Conservation (phyloP, 2,888 invertebrate species). For the Drosophila fulvimacula region DNA sequence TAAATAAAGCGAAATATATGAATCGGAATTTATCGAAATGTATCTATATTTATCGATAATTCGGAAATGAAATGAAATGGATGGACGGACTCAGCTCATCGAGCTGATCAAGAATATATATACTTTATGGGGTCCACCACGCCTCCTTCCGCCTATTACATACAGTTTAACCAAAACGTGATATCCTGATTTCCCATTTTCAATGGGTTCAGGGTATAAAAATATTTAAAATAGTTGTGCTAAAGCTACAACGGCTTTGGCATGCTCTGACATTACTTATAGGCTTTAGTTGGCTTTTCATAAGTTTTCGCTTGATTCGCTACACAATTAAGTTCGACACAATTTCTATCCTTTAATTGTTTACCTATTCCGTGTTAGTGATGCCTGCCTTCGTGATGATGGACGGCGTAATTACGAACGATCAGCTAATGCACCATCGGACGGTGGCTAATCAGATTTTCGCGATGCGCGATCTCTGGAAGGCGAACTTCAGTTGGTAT, state of each 20-base stretch:
- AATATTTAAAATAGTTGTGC: no score
- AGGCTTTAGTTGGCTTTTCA: conserved; percentile 5
- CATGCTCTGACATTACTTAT: conserved; percentile 7
- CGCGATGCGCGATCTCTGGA: conserved; percentile 28
- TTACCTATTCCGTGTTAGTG: background rate
- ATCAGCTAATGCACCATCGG: conserved; percentile 39
- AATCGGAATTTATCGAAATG: no score
- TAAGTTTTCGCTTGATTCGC: background rate
- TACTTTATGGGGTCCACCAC: no score
- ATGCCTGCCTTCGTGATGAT: background rate
- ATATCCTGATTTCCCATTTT: no score
- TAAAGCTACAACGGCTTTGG: background rate
- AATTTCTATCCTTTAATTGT: background rate
- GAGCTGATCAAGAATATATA: no score
- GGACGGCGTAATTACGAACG: conserved; percentile 31
- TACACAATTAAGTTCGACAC: background rate
- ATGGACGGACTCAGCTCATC: no score
- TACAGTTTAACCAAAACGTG: no score
- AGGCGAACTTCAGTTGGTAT: conserved; percentile 36
- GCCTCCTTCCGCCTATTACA: no score
- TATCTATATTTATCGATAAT: no score
- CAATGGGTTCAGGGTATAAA: no score
- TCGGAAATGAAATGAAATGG: no score
- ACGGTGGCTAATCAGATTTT: background rate
- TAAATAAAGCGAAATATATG: no score